Conservation (phyloP, 2,888 invertebrate species). For the Synergus japonicus region DNA sequence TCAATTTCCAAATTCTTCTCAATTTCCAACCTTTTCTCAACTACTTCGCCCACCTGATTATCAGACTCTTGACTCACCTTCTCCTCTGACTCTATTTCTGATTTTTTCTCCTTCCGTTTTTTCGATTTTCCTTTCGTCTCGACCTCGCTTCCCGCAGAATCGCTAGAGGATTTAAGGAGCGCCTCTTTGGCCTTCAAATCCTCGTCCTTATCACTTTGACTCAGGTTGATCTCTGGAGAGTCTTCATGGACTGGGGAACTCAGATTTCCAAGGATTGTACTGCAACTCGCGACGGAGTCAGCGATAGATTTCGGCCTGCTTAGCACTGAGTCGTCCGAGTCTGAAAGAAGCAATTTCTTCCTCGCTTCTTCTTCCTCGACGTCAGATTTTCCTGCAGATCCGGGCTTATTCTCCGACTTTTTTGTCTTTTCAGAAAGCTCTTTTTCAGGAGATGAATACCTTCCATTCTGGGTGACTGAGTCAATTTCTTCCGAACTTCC, state of each 20-base stretch:
- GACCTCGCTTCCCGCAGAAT: not conserved
- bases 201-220: not conserved
- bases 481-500: not conserved
- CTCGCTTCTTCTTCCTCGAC: slow-evolving; percentile 47
- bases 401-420: not conserved
- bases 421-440: not conserved
- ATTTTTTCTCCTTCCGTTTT: not conserved
- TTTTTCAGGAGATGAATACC: not conserved
- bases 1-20: not conserved
- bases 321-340: slow-evolving; percentile 53
- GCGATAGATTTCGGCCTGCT: not conserved
- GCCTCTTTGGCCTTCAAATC: slow-evolving; percentile 33
- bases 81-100: not conserved
- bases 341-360: slow-evolving; percentile 53
- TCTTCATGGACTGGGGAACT: not conserved
- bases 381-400: not conserved
- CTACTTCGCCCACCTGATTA: not conserved
- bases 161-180: not conserved
- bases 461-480: not conserved
- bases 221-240: slow-evolving; percentile 1
- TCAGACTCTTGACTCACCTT: not conserved
- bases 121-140: not conserved
- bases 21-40: not conserved
- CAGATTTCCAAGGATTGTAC: not conserved
- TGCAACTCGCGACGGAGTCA: not conserved